Percentiles rank a stretch among this genome's conserved stretches.
Conservation (phyloP, 2,797 vertebrate species). For the Threskiornis aethiopicus region DNA sequence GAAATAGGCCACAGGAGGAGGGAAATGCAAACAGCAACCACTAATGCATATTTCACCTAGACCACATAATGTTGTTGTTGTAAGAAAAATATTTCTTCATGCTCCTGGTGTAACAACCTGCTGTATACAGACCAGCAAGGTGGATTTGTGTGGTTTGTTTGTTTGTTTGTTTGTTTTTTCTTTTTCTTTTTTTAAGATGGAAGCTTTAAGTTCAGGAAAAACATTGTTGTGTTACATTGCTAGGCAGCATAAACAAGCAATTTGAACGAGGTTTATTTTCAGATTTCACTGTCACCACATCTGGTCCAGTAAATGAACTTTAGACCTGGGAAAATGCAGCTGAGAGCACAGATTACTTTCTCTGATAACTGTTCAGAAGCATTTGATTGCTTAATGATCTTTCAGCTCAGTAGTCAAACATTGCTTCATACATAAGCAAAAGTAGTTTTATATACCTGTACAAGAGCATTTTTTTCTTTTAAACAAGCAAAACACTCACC, state of each 20-base stretch:
- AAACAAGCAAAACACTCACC: slow-evolving; percentile 9
- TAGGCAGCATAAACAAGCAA: neutral
- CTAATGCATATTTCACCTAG: neutral
- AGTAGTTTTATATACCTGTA: neutral
- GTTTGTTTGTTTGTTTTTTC: neutral
- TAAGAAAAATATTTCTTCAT: neutral
- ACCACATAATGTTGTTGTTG: neutral
- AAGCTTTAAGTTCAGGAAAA: neutral
- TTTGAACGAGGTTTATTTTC: neutral
- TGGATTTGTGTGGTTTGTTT: neutral
- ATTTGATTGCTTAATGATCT: slow-evolving; percentile 28
- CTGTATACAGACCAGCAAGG: neutral
- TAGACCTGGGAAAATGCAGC: slow-evolving; percentile 4
- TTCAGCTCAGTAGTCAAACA: slow-evolving; percentile 25
- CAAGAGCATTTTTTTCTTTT: neutral
- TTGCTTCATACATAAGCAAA: slow-evolving; percentile 5
- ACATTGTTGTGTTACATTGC: neutral
- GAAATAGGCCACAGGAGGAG: neutral
- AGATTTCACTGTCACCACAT: neutral
- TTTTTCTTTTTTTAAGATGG: neutral
- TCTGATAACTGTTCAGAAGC: neutral
- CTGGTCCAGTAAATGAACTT: neutral
- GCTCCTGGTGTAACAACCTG: neutral
- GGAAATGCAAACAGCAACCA: neutral
- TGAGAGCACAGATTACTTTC: neutral